Percentiles rank a stretch among this genome's conserved stretches.
Conservation (phyloP, 2,113 vertebrate species). For the Gallinago jamesoni region DNA sequence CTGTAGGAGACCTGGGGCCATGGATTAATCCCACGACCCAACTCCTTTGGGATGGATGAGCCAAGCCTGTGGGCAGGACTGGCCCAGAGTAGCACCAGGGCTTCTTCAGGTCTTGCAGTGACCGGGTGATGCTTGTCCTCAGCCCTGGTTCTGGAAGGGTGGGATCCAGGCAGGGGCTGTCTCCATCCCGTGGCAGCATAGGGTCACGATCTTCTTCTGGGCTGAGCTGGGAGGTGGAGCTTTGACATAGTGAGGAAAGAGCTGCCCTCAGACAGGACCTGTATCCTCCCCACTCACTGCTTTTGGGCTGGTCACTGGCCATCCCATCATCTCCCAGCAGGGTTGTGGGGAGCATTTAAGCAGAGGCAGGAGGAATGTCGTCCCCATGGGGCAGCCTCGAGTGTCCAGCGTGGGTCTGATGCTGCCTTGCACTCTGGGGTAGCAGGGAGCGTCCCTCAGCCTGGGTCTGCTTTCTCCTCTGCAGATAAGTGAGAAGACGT, state of each 20-base stretch:
- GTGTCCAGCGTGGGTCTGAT: rapidly evolving
- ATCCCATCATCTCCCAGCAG: neutral
- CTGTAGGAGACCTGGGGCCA: neutral
- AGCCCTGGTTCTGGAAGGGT: neutral
- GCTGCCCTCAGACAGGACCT: neutral
- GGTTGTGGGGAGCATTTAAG: rapidly evolving
- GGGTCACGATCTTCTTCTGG: neutral
- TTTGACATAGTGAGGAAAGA: neutral
- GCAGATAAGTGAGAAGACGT: slow-evolving; percentile 80
- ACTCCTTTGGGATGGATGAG: neutral
- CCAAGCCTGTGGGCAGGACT: neutral
- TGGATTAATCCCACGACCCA: neutral
- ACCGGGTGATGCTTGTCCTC: neutral
- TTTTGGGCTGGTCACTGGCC: neutral
- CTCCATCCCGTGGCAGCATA: rapidly evolving
- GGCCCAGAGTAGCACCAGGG: neutral
- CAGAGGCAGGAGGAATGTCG: neutral
- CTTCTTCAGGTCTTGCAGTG: neutral
- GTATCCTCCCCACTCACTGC: rapidly evolving
- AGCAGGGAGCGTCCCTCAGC: neutral
- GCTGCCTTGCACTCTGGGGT: rapidly evolving
- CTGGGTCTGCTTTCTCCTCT: slow-evolving; percentile 22
- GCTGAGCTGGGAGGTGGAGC: neutral
- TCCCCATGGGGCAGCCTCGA: rapidly evolving
- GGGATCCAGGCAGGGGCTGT: neutral